Evolutionary conservation across 2,888 invertebrate genomes (phyloP).

Genomic region (Cyclophora punctaria): DNA sequence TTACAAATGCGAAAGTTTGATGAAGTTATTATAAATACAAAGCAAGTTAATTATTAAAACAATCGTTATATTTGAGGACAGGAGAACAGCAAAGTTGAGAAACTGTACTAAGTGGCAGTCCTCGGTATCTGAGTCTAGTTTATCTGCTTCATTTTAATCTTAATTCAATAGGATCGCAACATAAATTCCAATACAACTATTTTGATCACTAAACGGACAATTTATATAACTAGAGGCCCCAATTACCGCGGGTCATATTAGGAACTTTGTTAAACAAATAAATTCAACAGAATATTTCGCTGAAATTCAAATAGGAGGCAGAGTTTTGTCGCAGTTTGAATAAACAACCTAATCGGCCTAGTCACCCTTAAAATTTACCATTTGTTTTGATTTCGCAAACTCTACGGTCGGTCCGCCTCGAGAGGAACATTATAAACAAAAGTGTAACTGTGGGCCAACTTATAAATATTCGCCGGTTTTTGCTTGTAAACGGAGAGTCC

Average conservation of each 20-base stretch:
- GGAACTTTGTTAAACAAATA: neutral
- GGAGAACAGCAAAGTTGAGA: too few relatives aligned
- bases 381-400: slow-evolving; percentile 35
- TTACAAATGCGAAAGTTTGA: too few relatives aligned
- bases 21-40: too few relatives aligned
- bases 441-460: slow-evolving; percentile 46
- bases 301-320: neutral
- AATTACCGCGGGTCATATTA: neutral
- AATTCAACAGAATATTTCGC: neutral
- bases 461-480: slow-evolving; percentile 56
- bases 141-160: neutral
- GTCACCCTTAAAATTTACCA: slow-evolving; percentile 14
- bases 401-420: slow-evolving; percentile 21
- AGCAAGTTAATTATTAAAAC: too few relatives aligned
- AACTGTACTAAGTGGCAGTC: neutral
- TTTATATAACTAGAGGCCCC: neutral
- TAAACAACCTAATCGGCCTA: slow-evolving; percentile 9
- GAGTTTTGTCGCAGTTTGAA: slow-evolving; percentile 5
- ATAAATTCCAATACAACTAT: neutral
- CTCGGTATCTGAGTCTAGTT: neutral
- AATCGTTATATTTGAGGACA: too few relatives aligned
- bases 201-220: neutral
- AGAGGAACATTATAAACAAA: slow-evolving; percentile 53
- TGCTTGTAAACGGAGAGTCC: slow-evolving; percentile 57
- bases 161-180: neutral